Evolutionary conservation across 2,113 vertebrate genomes (phyloP).

Genomic region (Nansenia antarctica): DNA sequence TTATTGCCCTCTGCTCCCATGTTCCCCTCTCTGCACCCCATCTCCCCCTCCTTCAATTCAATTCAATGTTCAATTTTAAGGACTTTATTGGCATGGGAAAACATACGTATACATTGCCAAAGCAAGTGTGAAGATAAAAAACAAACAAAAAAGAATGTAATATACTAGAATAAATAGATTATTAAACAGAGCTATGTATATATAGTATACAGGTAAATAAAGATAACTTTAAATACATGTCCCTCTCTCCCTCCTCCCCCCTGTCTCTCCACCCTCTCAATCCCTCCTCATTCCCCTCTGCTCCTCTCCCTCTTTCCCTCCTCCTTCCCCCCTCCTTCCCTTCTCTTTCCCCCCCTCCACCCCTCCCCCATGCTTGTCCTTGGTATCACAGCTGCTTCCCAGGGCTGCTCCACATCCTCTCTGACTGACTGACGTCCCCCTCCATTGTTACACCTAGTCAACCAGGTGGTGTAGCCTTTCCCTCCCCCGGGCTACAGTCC

Average conservation of each 20-base stretch:
- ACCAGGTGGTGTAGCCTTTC: conserved; percentile 47
- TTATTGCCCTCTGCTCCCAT: conserved; percentile 1
- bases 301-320: neutral
- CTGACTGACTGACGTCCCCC: neutral
- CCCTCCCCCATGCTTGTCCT: conserved; percentile 8
- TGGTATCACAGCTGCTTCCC: conserved; percentile 54
- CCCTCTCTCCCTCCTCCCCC: neutral
- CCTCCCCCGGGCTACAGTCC: conserved; percentile 9
- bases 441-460: conserved; percentile 26
- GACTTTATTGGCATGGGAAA: too few relatives aligned
- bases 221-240: too few relatives aligned
- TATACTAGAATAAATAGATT: too few relatives aligned
- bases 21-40: neutral
- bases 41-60: neutral
- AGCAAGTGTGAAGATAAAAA: too few relatives aligned
- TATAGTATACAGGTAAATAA: too few relatives aligned
- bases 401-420: conserved; percentile 29
- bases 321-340: neutral
- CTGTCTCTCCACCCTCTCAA: neutral
- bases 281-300: neutral
- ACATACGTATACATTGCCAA: too few relatives aligned
- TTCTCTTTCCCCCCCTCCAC: neutral
- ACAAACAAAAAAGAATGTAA: too few relatives aligned
- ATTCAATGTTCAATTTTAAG: too few relatives aligned
- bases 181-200: too few relatives aligned